A percentile compares a stretch with the other conserved stretches of the same genome.
Evolutionary conservation across 2,888 invertebrate species (phyloP).

Genomic region (Schizotus pectinicornis): DNA sequence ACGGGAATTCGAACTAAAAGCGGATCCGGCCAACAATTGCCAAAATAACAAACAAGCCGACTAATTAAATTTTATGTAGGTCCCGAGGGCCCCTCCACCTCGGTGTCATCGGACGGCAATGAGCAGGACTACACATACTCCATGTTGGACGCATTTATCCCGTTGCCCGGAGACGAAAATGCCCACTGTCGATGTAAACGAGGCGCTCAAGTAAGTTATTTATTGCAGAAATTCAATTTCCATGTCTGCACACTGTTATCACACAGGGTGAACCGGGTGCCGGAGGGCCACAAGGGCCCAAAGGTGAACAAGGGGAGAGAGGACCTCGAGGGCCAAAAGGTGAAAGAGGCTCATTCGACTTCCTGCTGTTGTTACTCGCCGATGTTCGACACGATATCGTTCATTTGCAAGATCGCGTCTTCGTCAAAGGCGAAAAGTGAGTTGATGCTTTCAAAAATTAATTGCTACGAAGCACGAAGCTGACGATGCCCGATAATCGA

Average conservation of each 20-base stretch:
- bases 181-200: conserved; percentile 69
- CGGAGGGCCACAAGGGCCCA: conserved; percentile 66
- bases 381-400: conserved; percentile 69
- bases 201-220: conserved; percentile 65
- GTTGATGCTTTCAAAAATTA: conserved; percentile 32
- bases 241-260: conserved; percentile 28
- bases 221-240: conserved; percentile 28
- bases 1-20: not conserved
- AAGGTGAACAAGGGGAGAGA: conserved; percentile 65
- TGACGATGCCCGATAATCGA: not conserved
- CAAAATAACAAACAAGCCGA: conserved; percentile 9
- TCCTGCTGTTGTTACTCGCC: conserved; percentile 68
- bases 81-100: conserved; percentile 39
- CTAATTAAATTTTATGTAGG: conserved; percentile 29
- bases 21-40: too few relatives aligned
- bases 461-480: not conserved
- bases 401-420: conserved; percentile 66
- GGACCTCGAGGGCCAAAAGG: conserved; percentile 67
- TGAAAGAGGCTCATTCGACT: conserved; percentile 68
- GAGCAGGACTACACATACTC: conserved; percentile 62
- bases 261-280: conserved; percentile 68
- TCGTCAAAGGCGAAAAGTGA: conserved; percentile 64
- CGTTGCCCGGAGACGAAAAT: conserved; percentile 59
- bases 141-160: conserved; percentile 67
- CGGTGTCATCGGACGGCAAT: conserved; percentile 28